Conservation (phyloP, 2,113 vertebrate genomes). For the Urocolius indicus region DNA sequence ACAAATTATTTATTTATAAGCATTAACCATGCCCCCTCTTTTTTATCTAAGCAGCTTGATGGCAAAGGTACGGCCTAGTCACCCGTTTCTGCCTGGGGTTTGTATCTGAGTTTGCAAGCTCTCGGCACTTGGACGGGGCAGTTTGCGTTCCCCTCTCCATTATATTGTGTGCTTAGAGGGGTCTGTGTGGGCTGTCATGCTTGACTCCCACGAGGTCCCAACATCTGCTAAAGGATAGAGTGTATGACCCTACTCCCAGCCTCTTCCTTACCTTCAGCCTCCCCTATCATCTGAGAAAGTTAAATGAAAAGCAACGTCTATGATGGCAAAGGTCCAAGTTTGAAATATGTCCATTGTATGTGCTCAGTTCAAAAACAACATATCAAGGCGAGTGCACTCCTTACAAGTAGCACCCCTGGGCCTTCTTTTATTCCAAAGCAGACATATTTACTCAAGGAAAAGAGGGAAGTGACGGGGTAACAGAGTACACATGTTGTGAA, state of each 20-base stretch:
- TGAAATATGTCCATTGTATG: slow-evolving; percentile 35
- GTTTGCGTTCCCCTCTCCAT: background rate
- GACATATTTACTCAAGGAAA: slow-evolving; percentile 82
- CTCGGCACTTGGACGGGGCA: background rate
- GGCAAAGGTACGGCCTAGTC: background rate
- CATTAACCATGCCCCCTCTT: background rate
- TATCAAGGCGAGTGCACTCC: slow-evolving; percentile 56
- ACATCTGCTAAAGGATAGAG: slow-evolving; percentile 39
- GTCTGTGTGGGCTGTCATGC: background rate
- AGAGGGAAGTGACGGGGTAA: slow-evolving; percentile 81
- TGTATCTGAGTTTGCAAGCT: slow-evolving; percentile 47
- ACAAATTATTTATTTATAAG: background rate
- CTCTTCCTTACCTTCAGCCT: slow-evolving; percentile 43
- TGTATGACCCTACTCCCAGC: slow-evolving; percentile 31
- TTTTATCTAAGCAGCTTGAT: background rate
- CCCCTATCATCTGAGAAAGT: slow-evolving; percentile 50
- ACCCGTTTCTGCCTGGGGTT: background rate
- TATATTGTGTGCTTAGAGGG: background rate
- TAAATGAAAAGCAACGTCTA: slow-evolving; percentile 64
- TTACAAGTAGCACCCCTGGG: slow-evolving; percentile 65
- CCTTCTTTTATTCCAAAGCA: slow-evolving; percentile 73
- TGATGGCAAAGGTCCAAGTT: slow-evolving; percentile 42
- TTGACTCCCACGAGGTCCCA: background rate
- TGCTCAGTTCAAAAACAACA: slow-evolving; percentile 67
- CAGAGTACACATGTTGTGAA: slow-evolving; percentile 81